Evolutionary conservation across 1,140 invertebrate species (phyloP).

Genomic region (Arion vulgaris): DNA sequence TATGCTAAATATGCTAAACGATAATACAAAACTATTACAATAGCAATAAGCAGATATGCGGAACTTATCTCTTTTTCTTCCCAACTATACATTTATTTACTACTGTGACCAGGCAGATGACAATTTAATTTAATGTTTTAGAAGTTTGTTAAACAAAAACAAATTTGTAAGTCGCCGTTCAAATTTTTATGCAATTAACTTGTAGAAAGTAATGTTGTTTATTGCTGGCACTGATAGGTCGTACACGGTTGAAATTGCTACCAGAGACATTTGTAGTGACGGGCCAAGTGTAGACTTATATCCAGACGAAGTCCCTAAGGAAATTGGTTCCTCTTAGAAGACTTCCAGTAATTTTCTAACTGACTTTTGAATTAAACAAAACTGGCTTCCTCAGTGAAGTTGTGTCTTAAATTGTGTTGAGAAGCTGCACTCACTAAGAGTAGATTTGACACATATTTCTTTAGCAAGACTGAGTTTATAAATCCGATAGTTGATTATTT

Average conservation of each 20-base stretch:
- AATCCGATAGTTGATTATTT: too few relatives aligned
- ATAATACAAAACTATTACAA: too few relatives aligned
- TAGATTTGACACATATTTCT: neutral
- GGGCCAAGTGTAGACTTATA: neutral
- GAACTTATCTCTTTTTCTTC: too few relatives aligned
- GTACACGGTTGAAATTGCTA: neutral
- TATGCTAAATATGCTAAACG: too few relatives aligned
- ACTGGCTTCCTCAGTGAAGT: neutral
- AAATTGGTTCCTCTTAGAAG: neutral
- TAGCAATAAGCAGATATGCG: too few relatives aligned
- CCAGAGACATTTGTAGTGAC: neutral
- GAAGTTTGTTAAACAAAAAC: neutral
- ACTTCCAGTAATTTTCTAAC: neutral
- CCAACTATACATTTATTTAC: too few relatives aligned
- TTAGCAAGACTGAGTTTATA: too few relatives aligned
- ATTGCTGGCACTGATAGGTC: neutral
- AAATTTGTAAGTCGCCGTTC: neutral
- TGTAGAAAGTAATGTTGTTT: neutral
- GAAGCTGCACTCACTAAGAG: neutral
- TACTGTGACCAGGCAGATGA: too few relatives aligned
- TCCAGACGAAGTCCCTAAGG: neutral
- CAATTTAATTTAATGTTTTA: neutral
- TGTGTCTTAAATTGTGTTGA: neutral
- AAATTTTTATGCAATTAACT: too few relatives aligned
- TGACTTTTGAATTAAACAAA: slow-evolving; percentile 4